Conservation (phyloP, 2,113 vertebrate genomes). For the Cyanistes caeruleus region DNA sequence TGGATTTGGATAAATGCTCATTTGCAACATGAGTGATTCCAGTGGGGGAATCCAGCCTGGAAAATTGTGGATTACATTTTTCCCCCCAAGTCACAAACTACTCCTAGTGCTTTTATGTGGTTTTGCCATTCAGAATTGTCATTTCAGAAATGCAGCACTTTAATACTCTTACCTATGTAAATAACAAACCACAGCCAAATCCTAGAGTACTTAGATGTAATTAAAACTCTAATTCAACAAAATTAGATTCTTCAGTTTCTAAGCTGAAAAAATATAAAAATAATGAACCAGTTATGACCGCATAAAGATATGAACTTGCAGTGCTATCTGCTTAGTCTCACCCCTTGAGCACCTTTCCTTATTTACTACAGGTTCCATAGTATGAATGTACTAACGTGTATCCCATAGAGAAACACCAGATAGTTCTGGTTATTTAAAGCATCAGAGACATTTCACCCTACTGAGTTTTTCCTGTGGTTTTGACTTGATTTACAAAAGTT, state of each 20-base stretch:
- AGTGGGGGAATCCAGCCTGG: background rate
- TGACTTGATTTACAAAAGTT: background rate
- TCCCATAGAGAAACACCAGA: background rate
- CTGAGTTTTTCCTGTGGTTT: background rate
- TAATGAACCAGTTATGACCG: background rate
- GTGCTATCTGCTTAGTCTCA: background rate
- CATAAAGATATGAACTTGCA: background rate
- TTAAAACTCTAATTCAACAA: background rate
- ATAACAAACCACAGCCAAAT: background rate
- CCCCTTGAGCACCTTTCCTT: background rate
- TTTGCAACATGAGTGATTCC: background rate
- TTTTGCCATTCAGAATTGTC: background rate
- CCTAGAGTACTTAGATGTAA: background rate
- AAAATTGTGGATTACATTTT: constrained; percentile 9
- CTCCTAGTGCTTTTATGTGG: constrained; percentile 40
- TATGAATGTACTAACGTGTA: fast-evolving
- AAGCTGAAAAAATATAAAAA: background rate
- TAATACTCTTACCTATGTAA: background rate
- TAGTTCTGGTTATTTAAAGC: background rate
- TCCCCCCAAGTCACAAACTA: background rate
- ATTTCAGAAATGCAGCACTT: background rate
- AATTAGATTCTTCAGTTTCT: background rate
- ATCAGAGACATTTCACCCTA: background rate
- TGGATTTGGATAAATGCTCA: constrained; percentile 54
- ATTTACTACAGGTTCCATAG: background rate